Conservation (phyloP, 2,113 vertebrate genomes). For the Cyanoderma ruficeps region DNA sequence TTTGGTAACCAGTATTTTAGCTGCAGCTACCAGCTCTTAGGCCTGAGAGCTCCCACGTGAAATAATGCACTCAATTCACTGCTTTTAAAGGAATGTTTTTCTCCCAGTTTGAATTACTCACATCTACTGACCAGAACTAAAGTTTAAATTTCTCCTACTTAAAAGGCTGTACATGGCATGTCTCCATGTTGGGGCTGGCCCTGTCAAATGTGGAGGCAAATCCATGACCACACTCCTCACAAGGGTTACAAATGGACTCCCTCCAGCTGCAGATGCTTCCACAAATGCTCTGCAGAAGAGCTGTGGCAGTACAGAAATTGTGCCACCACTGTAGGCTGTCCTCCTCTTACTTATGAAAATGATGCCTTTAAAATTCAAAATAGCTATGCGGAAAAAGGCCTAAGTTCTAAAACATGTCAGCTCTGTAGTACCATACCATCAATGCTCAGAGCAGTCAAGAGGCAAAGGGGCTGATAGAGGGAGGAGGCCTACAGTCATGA, state of each 20-base stretch:
- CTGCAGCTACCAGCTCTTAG: neutral
- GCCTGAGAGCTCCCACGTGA: accelerated
- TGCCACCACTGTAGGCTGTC: neutral
- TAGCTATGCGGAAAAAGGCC: neutral
- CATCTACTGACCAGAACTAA: neutral
- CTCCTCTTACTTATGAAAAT: neutral
- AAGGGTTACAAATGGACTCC: neutral
- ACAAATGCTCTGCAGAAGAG: accelerated
- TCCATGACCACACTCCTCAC: neutral
- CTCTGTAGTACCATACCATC: neutral
- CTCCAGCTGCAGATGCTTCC: neutral
- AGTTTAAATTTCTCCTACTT: neutral
- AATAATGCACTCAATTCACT: neutral
- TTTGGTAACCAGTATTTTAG: neutral
- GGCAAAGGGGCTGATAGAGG: neutral
- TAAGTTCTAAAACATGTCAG: neutral
- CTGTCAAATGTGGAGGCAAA: neutral
- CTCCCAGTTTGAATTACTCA: neutral
- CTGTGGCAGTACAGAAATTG: neutral
- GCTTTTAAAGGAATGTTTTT: neutral
- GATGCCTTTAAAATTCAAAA: neutral
- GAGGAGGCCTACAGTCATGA: neutral
- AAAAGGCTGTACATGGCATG: neutral
- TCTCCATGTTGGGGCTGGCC: neutral
- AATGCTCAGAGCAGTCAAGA: neutral